phyloP scores from a whole-genome alignment of 2,797 vertebrate genomes.

The Catamblyrhynchus diadema region DNA sequence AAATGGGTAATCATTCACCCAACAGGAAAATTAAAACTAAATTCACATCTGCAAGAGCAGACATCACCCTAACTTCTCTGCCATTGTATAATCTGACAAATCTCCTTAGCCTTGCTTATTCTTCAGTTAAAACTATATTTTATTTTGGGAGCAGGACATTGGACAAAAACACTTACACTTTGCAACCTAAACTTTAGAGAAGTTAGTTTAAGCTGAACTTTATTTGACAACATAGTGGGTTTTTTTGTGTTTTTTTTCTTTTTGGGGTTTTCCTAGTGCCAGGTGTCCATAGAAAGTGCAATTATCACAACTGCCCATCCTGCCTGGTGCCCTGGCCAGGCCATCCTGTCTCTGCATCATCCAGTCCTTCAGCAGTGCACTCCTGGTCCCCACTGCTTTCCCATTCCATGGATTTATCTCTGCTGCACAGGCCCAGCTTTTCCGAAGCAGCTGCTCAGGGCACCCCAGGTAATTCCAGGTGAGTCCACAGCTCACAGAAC shows the following conservation, averaged over 20 bases:
- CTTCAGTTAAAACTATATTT: not conserved
- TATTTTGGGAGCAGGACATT: not conserved
- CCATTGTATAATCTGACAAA: not conserved
- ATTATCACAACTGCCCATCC: not conserved
- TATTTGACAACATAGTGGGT: not conserved
- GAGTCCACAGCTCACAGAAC: not conserved
- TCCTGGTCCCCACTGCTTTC: not conserved
- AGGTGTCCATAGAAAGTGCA: fast-evolving
- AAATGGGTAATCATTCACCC: not conserved
- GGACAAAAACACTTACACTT: not conserved
- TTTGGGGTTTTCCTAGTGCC: not conserved
- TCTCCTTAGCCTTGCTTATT: not conserved
- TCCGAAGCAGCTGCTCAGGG: not conserved
- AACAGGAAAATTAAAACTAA: not conserved
- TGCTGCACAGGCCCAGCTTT: not conserved
- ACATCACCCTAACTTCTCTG: not conserved
- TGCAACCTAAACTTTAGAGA: not conserved
- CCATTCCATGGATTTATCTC: not conserved
- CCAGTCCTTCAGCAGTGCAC: not conserved
- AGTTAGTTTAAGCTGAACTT: not conserved
- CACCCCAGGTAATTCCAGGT: not conserved
- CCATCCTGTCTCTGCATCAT: not conserved
- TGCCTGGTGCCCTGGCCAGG: not conserved
- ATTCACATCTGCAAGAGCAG: not conserved
- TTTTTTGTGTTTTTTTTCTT: no score